A percentile compares a stretch with the other conserved stretches of the same genome.
phyloP scores from a whole-genome alignment of 2,888 invertebrate genomes.

The Cephus pulcher region DNA sequence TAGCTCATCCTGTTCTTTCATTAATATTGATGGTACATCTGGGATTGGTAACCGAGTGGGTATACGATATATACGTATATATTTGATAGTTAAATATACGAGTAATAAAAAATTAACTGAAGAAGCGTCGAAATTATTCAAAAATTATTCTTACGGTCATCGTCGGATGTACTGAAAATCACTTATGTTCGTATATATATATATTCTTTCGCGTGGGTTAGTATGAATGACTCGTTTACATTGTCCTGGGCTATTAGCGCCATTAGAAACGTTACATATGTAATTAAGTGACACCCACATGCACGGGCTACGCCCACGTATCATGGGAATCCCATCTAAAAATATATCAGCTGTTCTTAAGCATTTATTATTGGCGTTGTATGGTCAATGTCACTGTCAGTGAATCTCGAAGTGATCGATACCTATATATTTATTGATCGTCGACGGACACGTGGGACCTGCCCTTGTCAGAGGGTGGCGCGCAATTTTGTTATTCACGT shows the following conservation, averaged over 20 bases:
- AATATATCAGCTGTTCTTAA: not conserved
- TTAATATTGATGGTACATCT: slow-evolving; percentile 35
- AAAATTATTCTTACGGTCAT: not conserved
- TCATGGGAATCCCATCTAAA: slow-evolving; percentile 10
- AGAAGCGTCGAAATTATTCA: not conserved
- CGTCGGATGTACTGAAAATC: not conserved
- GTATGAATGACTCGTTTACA: not conserved
- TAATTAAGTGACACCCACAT: slow-evolving; percentile 27
- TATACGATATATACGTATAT: not conserved
- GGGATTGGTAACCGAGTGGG: not conserved
- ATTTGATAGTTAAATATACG: not conserved
- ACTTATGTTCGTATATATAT: not conserved
- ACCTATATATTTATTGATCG: not conserved
- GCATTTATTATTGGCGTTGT: not conserved
- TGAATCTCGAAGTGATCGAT: not conserved
- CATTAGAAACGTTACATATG: slow-evolving; percentile 29
- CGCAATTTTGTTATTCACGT: not conserved
- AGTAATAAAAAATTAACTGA: not conserved
- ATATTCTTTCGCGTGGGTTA: not conserved
- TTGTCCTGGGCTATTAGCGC: slow-evolving; percentile 6
- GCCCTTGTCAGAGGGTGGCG: not conserved
- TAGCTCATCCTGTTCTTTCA: slow-evolving; percentile 54
- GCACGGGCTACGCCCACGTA: slow-evolving; percentile 22
- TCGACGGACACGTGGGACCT: not conserved
- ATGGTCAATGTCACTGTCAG: not conserved